These are phyloP conservation scores for Paratrypauchen microcephalus DNA, from an alignment of 2,797 vertebrate species.

Conservation along the genomic window DNA sequence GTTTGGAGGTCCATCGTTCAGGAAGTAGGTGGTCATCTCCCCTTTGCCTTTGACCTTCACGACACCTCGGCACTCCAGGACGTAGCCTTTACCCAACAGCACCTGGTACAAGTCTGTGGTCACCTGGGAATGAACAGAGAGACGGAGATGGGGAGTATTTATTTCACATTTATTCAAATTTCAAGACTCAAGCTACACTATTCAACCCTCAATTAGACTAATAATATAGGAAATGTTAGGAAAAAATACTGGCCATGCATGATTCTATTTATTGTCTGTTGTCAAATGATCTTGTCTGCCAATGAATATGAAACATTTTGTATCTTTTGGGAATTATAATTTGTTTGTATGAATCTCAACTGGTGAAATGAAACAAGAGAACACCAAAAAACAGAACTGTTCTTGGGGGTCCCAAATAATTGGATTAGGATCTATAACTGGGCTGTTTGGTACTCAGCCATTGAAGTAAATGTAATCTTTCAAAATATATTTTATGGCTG, in stretches of 20 bases:
- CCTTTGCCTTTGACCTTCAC: constrained; percentile 97
- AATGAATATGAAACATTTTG: not conserved
- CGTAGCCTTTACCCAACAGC: constrained; percentile 88
- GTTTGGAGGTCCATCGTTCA: constrained; percentile 86
- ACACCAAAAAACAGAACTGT: not conserved
- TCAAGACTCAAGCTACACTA: not conserved
- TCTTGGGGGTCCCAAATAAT: too few species aligned
- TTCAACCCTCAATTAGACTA: too few species aligned
- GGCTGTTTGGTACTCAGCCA: too few species aligned
- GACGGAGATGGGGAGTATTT: not conserved
- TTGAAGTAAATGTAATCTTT: not conserved
- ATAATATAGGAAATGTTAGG: too few species aligned
- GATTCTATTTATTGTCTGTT: too few species aligned
- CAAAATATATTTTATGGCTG: not conserved
- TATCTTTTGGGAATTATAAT: not conserved
- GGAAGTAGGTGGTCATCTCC: constrained; percentile 97
- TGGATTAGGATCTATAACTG: too few species aligned
- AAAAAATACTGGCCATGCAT: too few species aligned
- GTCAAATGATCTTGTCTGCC: not conserved
- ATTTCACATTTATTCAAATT: too few species aligned
- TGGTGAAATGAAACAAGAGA: not conserved
- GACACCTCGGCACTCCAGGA: constrained; percentile 89
- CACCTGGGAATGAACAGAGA: constrained; percentile 73
- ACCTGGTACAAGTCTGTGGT: constrained; percentile 93
- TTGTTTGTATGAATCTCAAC: not conserved